Evolutionary conservation across 2,113 vertebrate species (phyloP).

Genomic region (Lutjanus erythropterus): DNA sequence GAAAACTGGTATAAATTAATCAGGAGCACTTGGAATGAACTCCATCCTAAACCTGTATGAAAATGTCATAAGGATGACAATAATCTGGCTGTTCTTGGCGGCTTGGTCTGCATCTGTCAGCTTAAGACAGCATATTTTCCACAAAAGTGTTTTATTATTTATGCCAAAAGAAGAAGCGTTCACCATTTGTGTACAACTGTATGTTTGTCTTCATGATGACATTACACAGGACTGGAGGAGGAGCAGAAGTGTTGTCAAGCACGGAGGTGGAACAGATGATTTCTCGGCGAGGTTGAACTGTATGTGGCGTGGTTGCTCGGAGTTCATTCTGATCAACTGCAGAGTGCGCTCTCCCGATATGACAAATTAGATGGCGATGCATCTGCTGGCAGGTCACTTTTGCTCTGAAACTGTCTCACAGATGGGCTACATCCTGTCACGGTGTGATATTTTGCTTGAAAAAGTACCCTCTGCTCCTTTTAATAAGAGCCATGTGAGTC

Average conservation of each 20-base stretch:
- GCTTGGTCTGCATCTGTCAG: neutral
- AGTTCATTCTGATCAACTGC: slow-evolving; percentile 54
- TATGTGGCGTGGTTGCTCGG: slow-evolving; percentile 2
- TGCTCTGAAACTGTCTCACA: slow-evolving; percentile 75
- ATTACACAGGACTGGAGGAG: slow-evolving; percentile 33
- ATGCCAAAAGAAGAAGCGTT: slow-evolving; percentile 2
- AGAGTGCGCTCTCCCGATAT: slow-evolving; percentile 26
- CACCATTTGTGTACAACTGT: neutral
- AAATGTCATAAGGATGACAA: slow-evolving; percentile 37
- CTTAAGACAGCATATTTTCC: neutral
- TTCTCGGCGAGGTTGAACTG: slow-evolving; percentile 29
- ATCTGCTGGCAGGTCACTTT: slow-evolving; percentile 71
- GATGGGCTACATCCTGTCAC: slow-evolving; percentile 53
- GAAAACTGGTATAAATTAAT: slow-evolving; percentile 59
- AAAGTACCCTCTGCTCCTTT: slow-evolving; percentile 46
- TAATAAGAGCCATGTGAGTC: slow-evolving; percentile 46
- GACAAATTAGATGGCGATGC: slow-evolving; percentile 60
- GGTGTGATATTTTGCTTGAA: slow-evolving; percentile 52
- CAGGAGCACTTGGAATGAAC: slow-evolving; percentile 53
- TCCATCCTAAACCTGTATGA: slow-evolving; percentile 43
- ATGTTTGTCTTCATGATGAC: slow-evolving; percentile 24
- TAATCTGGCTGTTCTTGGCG: slow-evolving; percentile 4
- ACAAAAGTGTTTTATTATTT: neutral
- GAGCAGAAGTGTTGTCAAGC: slow-evolving; percentile 39
- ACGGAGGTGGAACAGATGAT: slow-evolving; percentile 39